These are phyloP conservation scores for Caenorhabditis sp. DNA, from an alignment of 2,888 invertebrate species.

Conservation along the genomic window DNA sequence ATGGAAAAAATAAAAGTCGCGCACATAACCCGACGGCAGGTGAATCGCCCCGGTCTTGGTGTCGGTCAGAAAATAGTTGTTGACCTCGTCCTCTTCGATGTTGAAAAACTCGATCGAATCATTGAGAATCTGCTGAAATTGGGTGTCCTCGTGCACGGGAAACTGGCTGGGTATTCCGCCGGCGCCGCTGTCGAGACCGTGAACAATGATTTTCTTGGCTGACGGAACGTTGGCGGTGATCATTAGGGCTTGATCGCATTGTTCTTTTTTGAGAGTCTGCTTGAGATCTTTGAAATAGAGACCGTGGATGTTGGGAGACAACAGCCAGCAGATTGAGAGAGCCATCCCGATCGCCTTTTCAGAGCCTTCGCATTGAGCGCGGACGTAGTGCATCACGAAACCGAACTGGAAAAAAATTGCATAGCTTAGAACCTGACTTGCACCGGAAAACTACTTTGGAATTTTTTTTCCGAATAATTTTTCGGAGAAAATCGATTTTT, in stretches of 20 bases:
- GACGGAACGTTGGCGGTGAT: slow-evolving; percentile 98
- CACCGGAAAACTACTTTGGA: no score
- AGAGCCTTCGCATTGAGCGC: slow-evolving; percentile 92
- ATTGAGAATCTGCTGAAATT: slow-evolving; percentile 62
- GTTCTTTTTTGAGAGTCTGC: slow-evolving; percentile 96
- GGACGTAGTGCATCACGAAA: slow-evolving; percentile 98
- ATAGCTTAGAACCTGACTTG: slow-evolving; percentile 18
- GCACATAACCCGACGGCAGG: slow-evolving; percentile 90
- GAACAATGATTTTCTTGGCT: slow-evolving; percentile 84
- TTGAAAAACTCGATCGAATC: slow-evolving; percentile 80
- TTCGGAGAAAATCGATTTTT: no score
- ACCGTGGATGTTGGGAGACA: slow-evolving; percentile 96
- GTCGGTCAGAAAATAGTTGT: slow-evolving; percentile 93
- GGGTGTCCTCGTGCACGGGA: slow-evolving; percentile 82
- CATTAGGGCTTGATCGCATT: slow-evolving; percentile 94
- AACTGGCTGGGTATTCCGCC: slow-evolving; percentile 97
- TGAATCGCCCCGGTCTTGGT: slow-evolving; percentile 98
- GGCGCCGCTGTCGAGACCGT: slow-evolving; percentile 78
- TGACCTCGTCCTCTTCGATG: slow-evolving; percentile 87
- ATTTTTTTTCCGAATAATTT: no score
- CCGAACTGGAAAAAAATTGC: slow-evolving; percentile 78
- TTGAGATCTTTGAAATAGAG: slow-evolving; percentile 99
- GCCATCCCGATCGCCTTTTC: slow-evolving; percentile 83
- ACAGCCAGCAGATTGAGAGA: slow-evolving; percentile 93
- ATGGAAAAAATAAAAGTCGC: slow-evolving; percentile 93